These are phyloP conservation scores for Trididemnum clinides DNA, from an alignment of 23 tunicate genomes.

Conservation along the genomic window DNA sequence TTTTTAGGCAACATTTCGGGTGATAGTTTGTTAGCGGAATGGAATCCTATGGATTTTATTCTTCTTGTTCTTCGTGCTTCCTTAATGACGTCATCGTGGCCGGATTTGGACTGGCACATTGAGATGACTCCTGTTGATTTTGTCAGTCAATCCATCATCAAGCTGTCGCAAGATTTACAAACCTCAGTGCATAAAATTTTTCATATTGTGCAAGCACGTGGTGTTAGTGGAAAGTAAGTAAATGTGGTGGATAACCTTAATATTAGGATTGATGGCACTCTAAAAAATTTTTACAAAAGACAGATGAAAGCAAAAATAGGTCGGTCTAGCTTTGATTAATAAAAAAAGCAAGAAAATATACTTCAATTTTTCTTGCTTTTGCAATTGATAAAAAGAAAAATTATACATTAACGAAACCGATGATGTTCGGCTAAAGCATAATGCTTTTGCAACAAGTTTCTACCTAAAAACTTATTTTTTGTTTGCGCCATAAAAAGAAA, in stretches of 20 bases:
- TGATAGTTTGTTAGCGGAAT: slow-evolving; percentile 53
- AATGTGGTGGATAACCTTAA: neutral
- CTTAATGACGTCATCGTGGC: slow-evolving; percentile 73
- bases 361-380: no score
- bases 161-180: slow-evolving; percentile 53
- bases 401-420: no score
- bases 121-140: slow-evolving; percentile 96
- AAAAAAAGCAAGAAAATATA: no score
- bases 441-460: no score
- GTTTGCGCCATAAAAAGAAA: no score
- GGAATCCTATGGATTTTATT: slow-evolving; percentile 89
- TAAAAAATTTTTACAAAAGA: no score
- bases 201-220: slow-evolving; percentile 74
- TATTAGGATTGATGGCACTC: neutral
- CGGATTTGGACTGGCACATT: slow-evolving; percentile 70
- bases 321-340: no score
- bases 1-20: slow-evolving; percentile 77
- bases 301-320: no score
- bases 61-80: slow-evolving; percentile 84
- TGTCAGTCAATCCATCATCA: slow-evolving; percentile 68
- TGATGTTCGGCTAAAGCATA: no score
- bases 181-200: slow-evolving; percentile 74
- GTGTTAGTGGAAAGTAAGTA: slow-evolving; percentile 50
- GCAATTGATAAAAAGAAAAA: no score
- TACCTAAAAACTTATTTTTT: no score